Percentiles rank a stretch among this genome's conserved stretches.
Evolutionary conservation across 1,140 invertebrate species (phyloP).

Genomic region (Zophobas atratus): DNA sequence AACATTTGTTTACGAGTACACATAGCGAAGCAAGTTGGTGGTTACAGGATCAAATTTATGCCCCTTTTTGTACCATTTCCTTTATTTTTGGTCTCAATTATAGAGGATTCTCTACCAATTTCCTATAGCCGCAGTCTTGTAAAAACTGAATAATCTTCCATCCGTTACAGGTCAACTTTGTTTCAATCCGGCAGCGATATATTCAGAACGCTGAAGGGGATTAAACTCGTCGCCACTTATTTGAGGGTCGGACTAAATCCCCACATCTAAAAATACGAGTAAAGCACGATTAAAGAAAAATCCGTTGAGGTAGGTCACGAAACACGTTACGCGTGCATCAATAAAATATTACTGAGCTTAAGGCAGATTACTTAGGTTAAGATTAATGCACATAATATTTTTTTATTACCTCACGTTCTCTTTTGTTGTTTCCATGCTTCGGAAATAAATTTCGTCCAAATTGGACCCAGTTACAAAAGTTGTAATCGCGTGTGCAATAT

Average conservation of each 20-base stretch:
- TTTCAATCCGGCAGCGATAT: neutral
- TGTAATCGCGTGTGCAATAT: slow-evolving; percentile 5
- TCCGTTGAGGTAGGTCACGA: neutral
- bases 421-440: neutral
- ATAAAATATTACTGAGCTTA: neutral
- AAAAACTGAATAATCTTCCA: no score
- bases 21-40: no score
- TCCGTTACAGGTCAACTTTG: no score
- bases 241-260: neutral
- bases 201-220: neutral
- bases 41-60: no score
- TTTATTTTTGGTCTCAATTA: no score
- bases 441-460: neutral
- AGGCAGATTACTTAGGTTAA: neutral
- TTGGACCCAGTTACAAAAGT: slow-evolving; percentile 9
- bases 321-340: neutral
- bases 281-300: neutral
- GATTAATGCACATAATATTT: neutral
- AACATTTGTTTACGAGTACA: no score
- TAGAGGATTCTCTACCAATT: no score
- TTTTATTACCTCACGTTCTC: neutral
- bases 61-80: no score
- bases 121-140: no score
- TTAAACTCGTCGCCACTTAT: neutral
- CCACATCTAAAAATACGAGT: neutral